Evolutionary conservation across 2,797 vertebrate genomes (phyloP).

Genomic region (Streptopelia turtur): DNA sequence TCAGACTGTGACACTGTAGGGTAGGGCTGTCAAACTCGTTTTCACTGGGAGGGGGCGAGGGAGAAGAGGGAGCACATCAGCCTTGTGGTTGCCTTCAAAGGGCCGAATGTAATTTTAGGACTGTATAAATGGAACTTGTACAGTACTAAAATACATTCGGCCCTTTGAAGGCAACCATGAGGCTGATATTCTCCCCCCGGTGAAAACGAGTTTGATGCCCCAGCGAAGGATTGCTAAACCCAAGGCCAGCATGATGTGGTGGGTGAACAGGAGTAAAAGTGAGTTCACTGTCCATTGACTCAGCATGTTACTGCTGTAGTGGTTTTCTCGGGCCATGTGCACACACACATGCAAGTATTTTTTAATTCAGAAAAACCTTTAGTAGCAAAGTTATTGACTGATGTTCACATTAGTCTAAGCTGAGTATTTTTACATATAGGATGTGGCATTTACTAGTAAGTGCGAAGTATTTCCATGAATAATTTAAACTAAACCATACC

Average conservation of each 20-base stretch:
- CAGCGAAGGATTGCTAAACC: background rate
- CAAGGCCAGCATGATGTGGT: fast-evolving
- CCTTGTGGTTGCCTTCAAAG: too few relatives aligned
- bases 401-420: background rate
- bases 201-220: too few relatives aligned
- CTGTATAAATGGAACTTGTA: too few relatives aligned
- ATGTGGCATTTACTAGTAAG: background rate
- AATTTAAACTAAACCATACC: background rate
- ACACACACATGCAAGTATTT: background rate
- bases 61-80: too few relatives aligned
- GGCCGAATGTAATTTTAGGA: too few relatives aligned
- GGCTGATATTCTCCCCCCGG: too few relatives aligned
- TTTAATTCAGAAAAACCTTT: background rate
- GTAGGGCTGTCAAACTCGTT: too few relatives aligned
- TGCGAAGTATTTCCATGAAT: background rate
- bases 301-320: background rate
- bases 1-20: background rate
- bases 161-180: too few relatives aligned
- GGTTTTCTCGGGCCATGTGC: background rate
- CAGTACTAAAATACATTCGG: too few relatives aligned
- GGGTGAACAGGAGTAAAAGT: background rate
- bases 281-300: fast-evolving
- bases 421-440: background rate
- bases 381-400: background rate
- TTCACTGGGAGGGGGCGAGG: too few relatives aligned